These are phyloP conservation scores for Drosophila mimica DNA, from an alignment of 2,888 invertebrate genomes.

Conservation along the genomic window DNA sequence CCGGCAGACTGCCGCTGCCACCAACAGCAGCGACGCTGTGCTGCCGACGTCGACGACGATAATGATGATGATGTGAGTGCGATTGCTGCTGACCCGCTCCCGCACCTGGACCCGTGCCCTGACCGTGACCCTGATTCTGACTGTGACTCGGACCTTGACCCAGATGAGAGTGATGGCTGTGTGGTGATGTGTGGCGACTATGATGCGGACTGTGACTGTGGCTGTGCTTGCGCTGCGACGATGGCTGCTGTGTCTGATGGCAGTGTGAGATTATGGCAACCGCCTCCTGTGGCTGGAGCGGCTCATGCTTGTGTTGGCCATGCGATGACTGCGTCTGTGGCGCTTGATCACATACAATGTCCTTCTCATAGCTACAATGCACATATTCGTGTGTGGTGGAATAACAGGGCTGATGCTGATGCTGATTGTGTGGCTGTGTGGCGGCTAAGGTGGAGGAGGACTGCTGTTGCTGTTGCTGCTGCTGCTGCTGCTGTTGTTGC, in stretches of 20 bases:
- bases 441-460: slow-evolving; percentile 31
- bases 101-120: slow-evolving; percentile 57
- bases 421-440: slow-evolving; percentile 49
- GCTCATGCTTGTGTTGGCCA: slow-evolving; percentile 64
- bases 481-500: slow-evolving; percentile 12
- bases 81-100: slow-evolving; percentile 27
- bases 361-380: slow-evolving; percentile 85
- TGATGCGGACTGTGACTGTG: slow-evolving; percentile 75
- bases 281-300: slow-evolving; percentile 46
- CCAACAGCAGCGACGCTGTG: slow-evolving; percentile 62
- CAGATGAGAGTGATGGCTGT: slow-evolving; percentile 73
- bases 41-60: slow-evolving; percentile 63
- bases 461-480: slow-evolving; percentile 35
- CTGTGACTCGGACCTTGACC: slow-evolving; percentile 31
- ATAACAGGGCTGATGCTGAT: slow-evolving; percentile 65
- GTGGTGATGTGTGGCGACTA: slow-evolving; percentile 82
- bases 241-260: slow-evolving; percentile 65
- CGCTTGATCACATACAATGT: slow-evolving; percentile 84
- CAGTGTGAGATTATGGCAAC: slow-evolving; percentile 64
- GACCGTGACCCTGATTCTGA: slow-evolving; percentile 48
- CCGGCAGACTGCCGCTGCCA: slow-evolving; percentile 76
- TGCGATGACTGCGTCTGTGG: slow-evolving; percentile 68
- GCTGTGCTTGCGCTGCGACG: slow-evolving; percentile 72
- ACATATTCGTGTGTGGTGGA: slow-evolving; percentile 79
- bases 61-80: slow-evolving; percentile 74